phyloP scores from a whole-genome alignment of 2,888 invertebrate species.

The Pseudanteris insignis region DNA sequence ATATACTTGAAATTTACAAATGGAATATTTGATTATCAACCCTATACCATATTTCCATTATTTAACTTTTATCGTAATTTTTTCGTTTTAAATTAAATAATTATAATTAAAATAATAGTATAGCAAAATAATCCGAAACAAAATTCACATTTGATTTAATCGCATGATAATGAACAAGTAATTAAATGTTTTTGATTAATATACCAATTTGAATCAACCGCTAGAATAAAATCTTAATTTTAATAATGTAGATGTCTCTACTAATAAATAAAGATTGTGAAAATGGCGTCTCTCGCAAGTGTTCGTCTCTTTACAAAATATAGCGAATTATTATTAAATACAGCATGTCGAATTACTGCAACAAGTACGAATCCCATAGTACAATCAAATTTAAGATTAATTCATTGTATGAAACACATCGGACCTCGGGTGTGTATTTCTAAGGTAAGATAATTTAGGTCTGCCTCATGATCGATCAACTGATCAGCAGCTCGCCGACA shows the following conservation, averaged over 20 bases:
- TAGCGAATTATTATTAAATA: constrained; percentile 53
- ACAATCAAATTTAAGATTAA: constrained; percentile 47
- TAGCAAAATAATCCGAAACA: too few relatives aligned
- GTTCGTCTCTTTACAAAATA: constrained; percentile 56
- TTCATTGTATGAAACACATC: constrained; percentile 47
- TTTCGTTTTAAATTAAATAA: too few relatives aligned
- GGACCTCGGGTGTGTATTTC: constrained; percentile 27
- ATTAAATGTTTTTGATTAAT: too few relatives aligned
- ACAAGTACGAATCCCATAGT: constrained; percentile 28
- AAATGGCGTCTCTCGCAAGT: constrained; percentile 62
- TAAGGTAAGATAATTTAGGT: constrained; percentile 53
- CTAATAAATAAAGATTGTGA: constrained; percentile 23
- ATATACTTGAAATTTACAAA: constrained; percentile 4
- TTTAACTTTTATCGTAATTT: too few relatives aligned
- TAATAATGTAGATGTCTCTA: constrained; percentile 7
- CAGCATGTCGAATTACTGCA: constrained; percentile 46
- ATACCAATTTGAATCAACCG: neutral
- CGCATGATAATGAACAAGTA: too few relatives aligned
- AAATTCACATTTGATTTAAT: too few relatives aligned
- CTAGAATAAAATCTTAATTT: neutral
- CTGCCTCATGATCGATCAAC: neutral
- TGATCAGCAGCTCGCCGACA: neutral
- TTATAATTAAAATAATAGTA: too few relatives aligned
- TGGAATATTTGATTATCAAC: too few relatives aligned
- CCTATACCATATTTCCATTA: too few relatives aligned